Conservation (phyloP, 2,113 vertebrate genomes). For the Siniperca chuatsi region DNA sequence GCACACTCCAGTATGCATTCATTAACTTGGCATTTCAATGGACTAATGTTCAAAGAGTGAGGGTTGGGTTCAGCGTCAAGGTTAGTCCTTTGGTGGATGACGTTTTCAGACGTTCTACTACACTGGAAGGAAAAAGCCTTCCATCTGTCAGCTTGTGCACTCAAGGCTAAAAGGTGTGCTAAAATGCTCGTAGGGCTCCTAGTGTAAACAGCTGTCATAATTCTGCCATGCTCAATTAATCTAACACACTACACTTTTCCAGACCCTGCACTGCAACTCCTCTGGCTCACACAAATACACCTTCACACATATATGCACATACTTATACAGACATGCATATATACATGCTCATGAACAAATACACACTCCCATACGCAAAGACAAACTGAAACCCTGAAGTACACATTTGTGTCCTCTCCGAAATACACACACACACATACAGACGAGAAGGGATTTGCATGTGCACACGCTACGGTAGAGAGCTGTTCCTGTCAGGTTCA, state of each 20-base stretch:
- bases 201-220: constrained; percentile 88
- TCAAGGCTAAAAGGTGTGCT: constrained; percentile 84
- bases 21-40: constrained; percentile 74
- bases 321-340: constrained; percentile 50
- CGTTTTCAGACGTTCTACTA: constrained; percentile 75
- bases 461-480: constrained; percentile 41
- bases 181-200: constrained; percentile 80
- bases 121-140: constrained; percentile 77
- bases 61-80: constrained; percentile 73
- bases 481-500: constrained; percentile 72
- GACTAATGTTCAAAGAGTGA: constrained; percentile 71
- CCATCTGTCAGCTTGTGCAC: constrained; percentile 82
- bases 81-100: constrained; percentile 75
- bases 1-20: constrained; percentile 63
- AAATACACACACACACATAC: constrained; percentile 29
- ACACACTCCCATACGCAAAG: constrained; percentile 12
- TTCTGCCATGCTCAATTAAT: constrained; percentile 86
- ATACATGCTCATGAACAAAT: constrained; percentile 40
- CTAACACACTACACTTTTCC: constrained; percentile 83
- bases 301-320: constrained; percentile 39
- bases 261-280: constrained; percentile 70
- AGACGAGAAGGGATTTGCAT: constrained; percentile 52
- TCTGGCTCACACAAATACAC: constrained; percentile 49
- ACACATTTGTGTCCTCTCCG: constrained; percentile 46
- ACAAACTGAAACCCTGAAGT: constrained; percentile 36